phyloP scores from a whole-genome alignment of 2,797 vertebrate genomes.

The Falco columbarius region DNA sequence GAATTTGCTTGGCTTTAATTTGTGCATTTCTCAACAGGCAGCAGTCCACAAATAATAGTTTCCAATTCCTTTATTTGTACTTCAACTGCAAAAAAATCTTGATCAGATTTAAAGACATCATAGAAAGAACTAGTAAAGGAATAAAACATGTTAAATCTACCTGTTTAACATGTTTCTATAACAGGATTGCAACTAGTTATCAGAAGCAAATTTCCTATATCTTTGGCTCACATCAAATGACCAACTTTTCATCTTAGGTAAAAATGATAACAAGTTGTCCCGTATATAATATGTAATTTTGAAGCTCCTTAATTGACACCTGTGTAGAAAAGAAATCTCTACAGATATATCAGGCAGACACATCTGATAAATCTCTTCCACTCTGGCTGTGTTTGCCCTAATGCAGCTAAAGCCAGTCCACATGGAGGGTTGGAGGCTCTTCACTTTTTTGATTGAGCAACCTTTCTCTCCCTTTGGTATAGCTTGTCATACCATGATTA shows the following conservation, averaged over 20 bases:
- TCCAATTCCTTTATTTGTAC: neutral
- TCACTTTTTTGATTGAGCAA: neutral
- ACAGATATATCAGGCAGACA: neutral
- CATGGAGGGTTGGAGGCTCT: neutral
- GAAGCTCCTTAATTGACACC: neutral
- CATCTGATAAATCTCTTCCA: neutral
- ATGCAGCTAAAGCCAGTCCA: neutral
- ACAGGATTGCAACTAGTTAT: neutral
- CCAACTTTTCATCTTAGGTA: neutral
- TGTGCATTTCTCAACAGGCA: neutral
- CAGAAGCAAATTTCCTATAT: neutral
- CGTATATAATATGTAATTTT: neutral
- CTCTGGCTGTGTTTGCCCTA: neutral
- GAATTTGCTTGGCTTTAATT: neutral
- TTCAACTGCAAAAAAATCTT: neutral
- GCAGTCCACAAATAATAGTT: neutral
- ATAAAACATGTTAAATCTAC: neutral
- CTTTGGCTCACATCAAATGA: neutral
- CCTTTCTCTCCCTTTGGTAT: neutral
- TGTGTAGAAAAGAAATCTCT: neutral
- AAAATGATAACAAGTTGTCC: neutral
- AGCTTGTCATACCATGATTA: neutral
- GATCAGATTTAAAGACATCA: neutral
- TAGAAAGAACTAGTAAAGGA: neutral
- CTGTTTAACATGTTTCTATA: neutral